Base-by-base conservation (phyloP, 1,140 invertebrate species). In the Chironomus striatipennis region DNA sequence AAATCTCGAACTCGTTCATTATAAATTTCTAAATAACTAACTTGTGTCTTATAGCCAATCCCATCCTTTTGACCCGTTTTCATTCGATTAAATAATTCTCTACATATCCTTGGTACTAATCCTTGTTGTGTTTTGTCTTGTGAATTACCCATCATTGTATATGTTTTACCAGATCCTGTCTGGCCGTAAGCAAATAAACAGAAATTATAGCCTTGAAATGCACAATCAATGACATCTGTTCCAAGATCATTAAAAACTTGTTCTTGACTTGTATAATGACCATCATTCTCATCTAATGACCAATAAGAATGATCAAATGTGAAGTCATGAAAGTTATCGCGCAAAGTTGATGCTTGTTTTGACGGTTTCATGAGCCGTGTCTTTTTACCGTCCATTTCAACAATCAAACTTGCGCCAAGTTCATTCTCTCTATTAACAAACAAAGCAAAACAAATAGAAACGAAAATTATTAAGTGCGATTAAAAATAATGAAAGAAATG, bases 121-220 rank as follows among this genome's bases (percentile, higher is more conserved):
- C 94, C 94, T 21, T 70, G 65, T 17, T 20, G 65, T 10, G 18
- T 18, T 79, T 90, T 90, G 79, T 89, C 89, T 79, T 91, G 90
- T 74, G 87, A 83, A 0, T 91, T 91, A 34, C 97, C 97, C 96
- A 98, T 98, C 96, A 99, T 98, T 0, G 96, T 98, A 82, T 95
- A 98, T 0, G 95, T 97, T 85, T 99, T 98, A 24, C 97, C 97
- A 79, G 94, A 96, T 79, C 95, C 96, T 67, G 95, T 97, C 84
- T 97, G 95, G 70, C 93, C 94, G 81, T 95, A 94, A 0, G 65
- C 65, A 21, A 70, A 70, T 10, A 43, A 72, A 17, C 65, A 70
- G 17, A 47, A 18, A 42, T 24, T 47, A 65, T 65, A 42, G 81
- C 81, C 81, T 84, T 96, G 88, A 84, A 97, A 98, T 73, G 96